Conservation (phyloP, 2,888 invertebrate genomes). For the Temnothorax ravouxi region DNA sequence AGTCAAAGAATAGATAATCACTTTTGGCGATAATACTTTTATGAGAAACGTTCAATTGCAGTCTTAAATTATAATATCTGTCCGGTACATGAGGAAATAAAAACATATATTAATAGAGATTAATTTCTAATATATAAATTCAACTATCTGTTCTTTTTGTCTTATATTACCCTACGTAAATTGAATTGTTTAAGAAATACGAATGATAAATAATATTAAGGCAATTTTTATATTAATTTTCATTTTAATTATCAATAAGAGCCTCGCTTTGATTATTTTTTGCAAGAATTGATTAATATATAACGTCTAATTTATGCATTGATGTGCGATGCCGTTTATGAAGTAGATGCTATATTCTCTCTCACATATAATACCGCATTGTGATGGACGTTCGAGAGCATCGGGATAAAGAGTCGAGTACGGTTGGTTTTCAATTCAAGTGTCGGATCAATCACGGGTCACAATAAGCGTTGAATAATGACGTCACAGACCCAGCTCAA, state of each 20-base stretch:
- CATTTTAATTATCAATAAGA: background rate
- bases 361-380: background rate
- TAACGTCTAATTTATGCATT: background rate
- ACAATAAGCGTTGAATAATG: constrained; percentile 42
- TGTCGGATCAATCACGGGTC: constrained; percentile 40
- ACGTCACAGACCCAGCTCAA: constrained; percentile 2
- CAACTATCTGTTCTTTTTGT: background rate
- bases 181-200: background rate
- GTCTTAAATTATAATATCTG: constrained; percentile 1
- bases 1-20: background rate
- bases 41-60: background rate
- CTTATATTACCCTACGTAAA: background rate
- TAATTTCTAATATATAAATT: constrained; percentile 12
- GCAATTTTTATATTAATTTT: background rate
- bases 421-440: constrained; percentile 30
- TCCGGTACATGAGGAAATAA: background rate
- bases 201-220: background rate
- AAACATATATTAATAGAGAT: constrained; percentile 12
- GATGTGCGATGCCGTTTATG: background rate
- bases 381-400: constrained; percentile 12
- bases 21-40: background rate
- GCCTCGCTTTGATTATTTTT: background rate
- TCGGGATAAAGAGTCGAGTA: constrained; percentile 30
- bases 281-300: background rate
- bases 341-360: constrained; percentile 15